These are phyloP conservation scores for Papilio helenus DNA, from an alignment of 1,140 invertebrate species.

Conservation along the genomic window DNA sequence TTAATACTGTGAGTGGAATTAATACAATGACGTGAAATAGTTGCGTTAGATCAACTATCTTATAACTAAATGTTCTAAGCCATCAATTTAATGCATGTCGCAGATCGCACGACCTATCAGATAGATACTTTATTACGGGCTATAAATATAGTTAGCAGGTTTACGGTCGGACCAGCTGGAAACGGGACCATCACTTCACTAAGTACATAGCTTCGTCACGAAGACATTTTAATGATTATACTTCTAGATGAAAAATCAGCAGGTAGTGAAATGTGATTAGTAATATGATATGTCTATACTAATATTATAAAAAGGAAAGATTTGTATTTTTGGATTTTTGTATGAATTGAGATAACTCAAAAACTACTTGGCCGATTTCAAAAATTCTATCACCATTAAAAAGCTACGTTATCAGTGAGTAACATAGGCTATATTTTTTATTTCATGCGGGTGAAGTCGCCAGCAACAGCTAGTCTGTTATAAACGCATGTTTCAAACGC, in stretches of 20 bases:
- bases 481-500: too few relatives aligned
- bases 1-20: not conserved
- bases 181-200: not conserved
- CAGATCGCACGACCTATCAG: constrained; percentile 5
- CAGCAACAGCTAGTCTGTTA: too few relatives aligned
- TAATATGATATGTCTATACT: too few relatives aligned
- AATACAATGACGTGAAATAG: not conserved
- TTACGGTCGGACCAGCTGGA: constrained; percentile 1
- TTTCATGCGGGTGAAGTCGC: too few relatives aligned
- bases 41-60: not conserved
- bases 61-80: constrained; percentile 7
- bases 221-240: not conserved
- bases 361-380: too few relatives aligned
- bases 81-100: constrained; percentile 28
- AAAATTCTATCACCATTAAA: too few relatives aligned
- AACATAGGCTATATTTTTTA: too few relatives aligned
- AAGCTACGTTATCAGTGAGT: too few relatives aligned
- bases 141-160: constrained; percentile 23
- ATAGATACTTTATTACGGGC: constrained; percentile 25
- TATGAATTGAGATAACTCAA: too few relatives aligned
- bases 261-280: not conserved
- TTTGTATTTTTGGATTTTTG: too few relatives aligned
- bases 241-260: not conserved
- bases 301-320: too few relatives aligned
- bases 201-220: not conserved